phyloP scores from a whole-genome alignment of 2,888 invertebrate genomes.

The Drosophila stalkeri region DNA sequence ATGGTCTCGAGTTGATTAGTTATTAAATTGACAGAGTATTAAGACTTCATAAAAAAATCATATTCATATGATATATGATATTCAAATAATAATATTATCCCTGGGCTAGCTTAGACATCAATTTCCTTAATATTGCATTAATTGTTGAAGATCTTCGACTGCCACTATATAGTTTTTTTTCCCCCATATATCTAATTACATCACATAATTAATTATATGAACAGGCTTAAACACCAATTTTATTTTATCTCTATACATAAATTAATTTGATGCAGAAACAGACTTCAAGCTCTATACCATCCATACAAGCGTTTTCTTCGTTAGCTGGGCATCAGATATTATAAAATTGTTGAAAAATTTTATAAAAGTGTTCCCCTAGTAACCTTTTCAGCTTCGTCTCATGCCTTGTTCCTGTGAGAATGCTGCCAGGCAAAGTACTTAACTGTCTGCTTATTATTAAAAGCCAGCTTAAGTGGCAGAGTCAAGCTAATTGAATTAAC shows the following conservation, averaged over 20 bases:
- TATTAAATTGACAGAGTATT: constrained; percentile 20
- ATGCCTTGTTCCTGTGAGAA: constrained; percentile 12
- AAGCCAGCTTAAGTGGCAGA: constrained; percentile 79
- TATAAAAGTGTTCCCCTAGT: constrained; percentile 22
- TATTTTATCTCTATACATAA: neutral
- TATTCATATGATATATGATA: no score
- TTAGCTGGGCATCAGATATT: constrained; percentile 23
- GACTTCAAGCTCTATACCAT: neutral
- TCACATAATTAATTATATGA: no score
- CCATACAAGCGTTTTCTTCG: neutral
- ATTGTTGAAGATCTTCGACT: no score
- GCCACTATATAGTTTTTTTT: neutral
- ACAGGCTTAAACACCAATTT: neutral
- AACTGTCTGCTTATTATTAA: constrained; percentile 76
- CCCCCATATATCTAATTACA: no score
- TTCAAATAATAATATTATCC: no score
- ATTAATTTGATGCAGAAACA: neutral
- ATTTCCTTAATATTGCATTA: no score
- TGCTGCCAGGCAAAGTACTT: constrained; percentile 68
- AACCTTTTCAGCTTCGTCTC: neutral
- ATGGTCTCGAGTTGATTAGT: constrained; percentile 35
- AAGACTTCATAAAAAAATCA: no score
- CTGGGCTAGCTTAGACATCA: no score
- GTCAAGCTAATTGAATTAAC: constrained; percentile 79
- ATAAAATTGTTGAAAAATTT: constrained; percentile 33